Conservation (phyloP, 2,113 vertebrate species). For the Lophochroa leadbeateri region DNA sequence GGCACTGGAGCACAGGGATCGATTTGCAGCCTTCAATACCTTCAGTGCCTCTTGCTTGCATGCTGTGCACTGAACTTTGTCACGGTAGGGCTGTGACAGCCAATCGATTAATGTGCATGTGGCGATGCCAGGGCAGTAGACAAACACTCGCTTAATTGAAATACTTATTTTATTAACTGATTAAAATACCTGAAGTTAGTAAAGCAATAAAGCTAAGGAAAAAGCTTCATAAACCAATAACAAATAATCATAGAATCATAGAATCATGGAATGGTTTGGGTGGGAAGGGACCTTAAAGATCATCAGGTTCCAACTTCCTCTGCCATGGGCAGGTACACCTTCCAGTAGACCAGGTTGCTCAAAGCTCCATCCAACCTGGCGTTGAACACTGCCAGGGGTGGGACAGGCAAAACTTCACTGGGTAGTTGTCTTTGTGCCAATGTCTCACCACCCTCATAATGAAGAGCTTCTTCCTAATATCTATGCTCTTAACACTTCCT, state of each 20-base stretch:
- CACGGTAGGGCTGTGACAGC: rapidly evolving
- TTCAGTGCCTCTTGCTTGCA: rapidly evolving
- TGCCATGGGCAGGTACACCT: background rate
- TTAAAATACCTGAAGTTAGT: background rate
- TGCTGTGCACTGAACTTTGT: background rate
- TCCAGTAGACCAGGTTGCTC: background rate
- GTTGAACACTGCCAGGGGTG: background rate
- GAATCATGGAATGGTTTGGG: background rate
- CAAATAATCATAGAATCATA: background rate
- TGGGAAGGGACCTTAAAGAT: background rate
- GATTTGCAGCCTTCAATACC: background rate
- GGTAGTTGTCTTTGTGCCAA: background rate
- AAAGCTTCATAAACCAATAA: background rate
- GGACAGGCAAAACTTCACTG: background rate
- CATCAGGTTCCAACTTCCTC: background rate
- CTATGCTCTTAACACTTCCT: background rate
- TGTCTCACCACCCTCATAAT: background rate
- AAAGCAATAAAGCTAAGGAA: background rate
- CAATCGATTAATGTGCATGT: rapidly evolving
- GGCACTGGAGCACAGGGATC: rapidly evolving
- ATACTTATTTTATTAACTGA: background rate
- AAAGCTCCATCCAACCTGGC: background rate
- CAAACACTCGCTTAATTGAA: background rate
- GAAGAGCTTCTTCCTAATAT: background rate
- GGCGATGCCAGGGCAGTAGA: background rate